Evolutionary conservation across 2,888 invertebrate species (phyloP).

Genomic region (Cephus pulcher): DNA sequence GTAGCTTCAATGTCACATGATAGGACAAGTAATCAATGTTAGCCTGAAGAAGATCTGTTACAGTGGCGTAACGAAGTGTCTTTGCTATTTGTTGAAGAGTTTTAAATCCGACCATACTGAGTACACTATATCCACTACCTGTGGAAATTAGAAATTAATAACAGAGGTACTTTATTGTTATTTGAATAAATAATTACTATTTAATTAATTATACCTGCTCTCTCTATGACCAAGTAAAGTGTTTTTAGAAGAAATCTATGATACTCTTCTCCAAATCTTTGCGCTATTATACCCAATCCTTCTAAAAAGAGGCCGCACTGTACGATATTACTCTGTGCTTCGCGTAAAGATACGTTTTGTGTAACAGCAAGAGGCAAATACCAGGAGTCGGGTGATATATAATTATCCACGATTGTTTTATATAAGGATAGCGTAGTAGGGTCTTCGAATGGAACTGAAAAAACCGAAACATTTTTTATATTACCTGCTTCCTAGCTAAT

Average conservation of each 20-base stretch:
- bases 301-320: slow-evolving; percentile 78
- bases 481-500: background rate
- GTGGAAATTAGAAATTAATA: slow-evolving; percentile 29
- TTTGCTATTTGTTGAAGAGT: slow-evolving; percentile 71
- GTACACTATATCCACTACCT: slow-evolving; percentile 76
- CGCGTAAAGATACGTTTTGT: slow-evolving; percentile 43
- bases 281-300: slow-evolving; percentile 76
- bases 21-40: slow-evolving; percentile 83
- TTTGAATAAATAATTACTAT: background rate
- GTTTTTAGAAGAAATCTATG: slow-evolving; percentile 74
- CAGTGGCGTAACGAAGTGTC: slow-evolving; percentile 70
- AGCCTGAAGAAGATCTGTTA: slow-evolving; percentile 73
- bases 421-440: slow-evolving; percentile 36
- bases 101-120: slow-evolving; percentile 73
- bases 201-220: slow-evolving; percentile 71
- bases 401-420: slow-evolving; percentile 53
- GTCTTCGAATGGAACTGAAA: slow-evolving; percentile 38
- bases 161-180: background rate
- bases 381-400: slow-evolving; percentile 53
- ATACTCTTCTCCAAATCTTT: slow-evolving; percentile 68
- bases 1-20: slow-evolving; percentile 75
- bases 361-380: slow-evolving; percentile 48
- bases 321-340: slow-evolving; percentile 75
- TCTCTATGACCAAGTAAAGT: slow-evolving; percentile 77
- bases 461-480: background rate